Base-by-base conservation (phyloP, 2,797 vertebrate species). In the Darevskia mixta region DNA sequence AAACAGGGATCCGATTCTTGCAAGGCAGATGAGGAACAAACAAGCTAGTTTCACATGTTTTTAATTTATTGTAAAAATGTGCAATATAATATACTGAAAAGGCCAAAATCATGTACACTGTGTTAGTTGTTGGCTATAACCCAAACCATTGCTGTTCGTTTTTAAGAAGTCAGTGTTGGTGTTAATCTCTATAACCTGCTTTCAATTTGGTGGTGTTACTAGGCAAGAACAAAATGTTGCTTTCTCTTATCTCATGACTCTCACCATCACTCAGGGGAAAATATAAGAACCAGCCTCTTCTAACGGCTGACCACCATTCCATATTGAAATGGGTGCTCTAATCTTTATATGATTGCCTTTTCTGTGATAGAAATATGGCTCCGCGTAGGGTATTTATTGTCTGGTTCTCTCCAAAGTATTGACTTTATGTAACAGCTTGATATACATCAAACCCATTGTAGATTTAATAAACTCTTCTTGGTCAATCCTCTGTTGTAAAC, bases 371-470 rank as follows among this genome's bases (percentile, higher is more conserved):
- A 97, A 97, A 97, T 97, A 97, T 95, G 96, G 95, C 95, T 94
- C 97, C 96, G 94, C 93, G 91, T 92, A 90, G 93, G 91, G 93
- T 97, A 97, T 97, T 97, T 97, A 97, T 97, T 94, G 96, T 96
- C 97, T 87, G 88, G 95, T 97, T 97, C 96, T 96, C 96, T 96
- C 96, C 95, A 95, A 96, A 97, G 96, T 97, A 97, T 97, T 97
- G 97, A 97, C 97, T 97, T 97, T 97, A 96, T 97, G 97, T 97
- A 97, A 96, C 95, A 89, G 92, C 96, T 97, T 97, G 97, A 97
- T 97, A 97, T 97, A 97, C 96, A 97, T 97, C 97, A 97, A 97
- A 96, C 95, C 95, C 95, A 95, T 95, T 95, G 93, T 93, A 91
- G 96, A 97, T 97, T 97, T 97, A 97, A 97, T 97, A 97, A 97